Conservation (phyloP, 2,888 invertebrate species). For the Scrobipalpa atriplicella region DNA sequence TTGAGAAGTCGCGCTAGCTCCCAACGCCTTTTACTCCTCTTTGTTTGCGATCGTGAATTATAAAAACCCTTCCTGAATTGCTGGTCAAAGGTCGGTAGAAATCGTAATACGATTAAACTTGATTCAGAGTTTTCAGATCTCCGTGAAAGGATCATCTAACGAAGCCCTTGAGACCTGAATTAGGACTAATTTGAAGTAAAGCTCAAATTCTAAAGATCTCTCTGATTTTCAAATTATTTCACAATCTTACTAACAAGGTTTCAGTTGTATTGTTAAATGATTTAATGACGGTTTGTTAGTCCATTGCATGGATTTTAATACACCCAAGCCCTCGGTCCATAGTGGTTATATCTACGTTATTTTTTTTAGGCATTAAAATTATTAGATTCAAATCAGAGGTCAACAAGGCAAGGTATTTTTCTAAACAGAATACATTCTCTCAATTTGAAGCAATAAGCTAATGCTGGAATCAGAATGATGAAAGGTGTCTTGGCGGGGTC, state of each 20-base stretch:
- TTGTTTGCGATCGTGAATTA: neutral
- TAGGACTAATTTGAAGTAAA: neutral
- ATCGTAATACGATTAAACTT: conserved; percentile 60
- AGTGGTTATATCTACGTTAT: too few species aligned
- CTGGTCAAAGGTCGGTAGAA: conserved; percentile 57
- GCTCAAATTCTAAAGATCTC: neutral
- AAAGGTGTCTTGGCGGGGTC: conserved; percentile 44
- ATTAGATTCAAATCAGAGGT: too few species aligned
- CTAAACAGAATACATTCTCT: too few species aligned
- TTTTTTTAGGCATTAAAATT: too few species aligned
- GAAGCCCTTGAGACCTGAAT: conserved; percentile 27
- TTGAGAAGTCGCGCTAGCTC: too few species aligned
- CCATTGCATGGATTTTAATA: too few species aligned
- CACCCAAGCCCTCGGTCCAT: too few species aligned
- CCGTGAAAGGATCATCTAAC: conserved; percentile 28
- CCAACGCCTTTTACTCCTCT: too few species aligned
- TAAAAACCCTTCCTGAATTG: conserved; percentile 21
- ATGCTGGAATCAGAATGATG: conserved; percentile 41
- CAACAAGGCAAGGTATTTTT: too few species aligned
- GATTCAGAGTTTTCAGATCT: conserved; percentile 34
- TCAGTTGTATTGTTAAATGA: too few species aligned
- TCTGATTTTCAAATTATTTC: neutral
- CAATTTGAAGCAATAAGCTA: conserved; percentile 43
- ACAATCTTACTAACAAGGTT: too few species aligned
- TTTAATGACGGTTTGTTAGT: too few species aligned